These are phyloP conservation scores for Sebastes cheni DNA, from an alignment of 2,797 vertebrate genomes.

Conservation along the genomic window DNA sequence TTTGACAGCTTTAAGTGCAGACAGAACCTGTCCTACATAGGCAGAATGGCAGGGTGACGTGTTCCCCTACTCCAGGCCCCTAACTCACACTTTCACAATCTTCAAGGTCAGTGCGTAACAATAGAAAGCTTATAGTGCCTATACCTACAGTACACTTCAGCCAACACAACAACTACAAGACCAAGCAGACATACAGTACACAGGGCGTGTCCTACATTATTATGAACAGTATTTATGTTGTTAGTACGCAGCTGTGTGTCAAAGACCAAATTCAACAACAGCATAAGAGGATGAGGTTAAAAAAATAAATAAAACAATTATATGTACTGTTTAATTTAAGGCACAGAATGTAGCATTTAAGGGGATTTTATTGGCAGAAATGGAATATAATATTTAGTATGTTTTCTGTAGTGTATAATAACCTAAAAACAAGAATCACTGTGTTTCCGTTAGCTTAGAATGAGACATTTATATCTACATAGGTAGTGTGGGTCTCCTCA, in stretches of 20 bases:
- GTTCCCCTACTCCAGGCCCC: constrained; percentile 36
- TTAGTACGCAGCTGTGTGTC: background rate
- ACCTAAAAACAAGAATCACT: too few relatives aligned
- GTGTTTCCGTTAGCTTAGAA: too few relatives aligned
- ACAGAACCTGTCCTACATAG: constrained; percentile 42
- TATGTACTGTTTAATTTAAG: too few relatives aligned
- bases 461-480: too few relatives aligned
- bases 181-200: background rate
- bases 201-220: background rate
- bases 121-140: constrained; percentile 23
- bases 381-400: too few relatives aligned
- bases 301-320: too few relatives aligned
- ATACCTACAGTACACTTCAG: background rate
- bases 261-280: background rate
- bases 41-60: constrained; percentile 22
- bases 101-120: constrained; percentile 60
- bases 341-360: rapidly evolving
- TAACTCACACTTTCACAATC: constrained; percentile 43
- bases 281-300: too few relatives aligned
- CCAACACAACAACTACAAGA: constrained; percentile 6
- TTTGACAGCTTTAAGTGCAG: constrained; percentile 60
- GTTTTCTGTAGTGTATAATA: too few relatives aligned
- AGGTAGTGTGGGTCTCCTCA: too few relatives aligned
- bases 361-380: too few relatives aligned
- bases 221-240: background rate